These are phyloP conservation scores for Epinotia bilunana DNA, from an alignment of 2,888 invertebrate species.

Conservation along the genomic window DNA sequence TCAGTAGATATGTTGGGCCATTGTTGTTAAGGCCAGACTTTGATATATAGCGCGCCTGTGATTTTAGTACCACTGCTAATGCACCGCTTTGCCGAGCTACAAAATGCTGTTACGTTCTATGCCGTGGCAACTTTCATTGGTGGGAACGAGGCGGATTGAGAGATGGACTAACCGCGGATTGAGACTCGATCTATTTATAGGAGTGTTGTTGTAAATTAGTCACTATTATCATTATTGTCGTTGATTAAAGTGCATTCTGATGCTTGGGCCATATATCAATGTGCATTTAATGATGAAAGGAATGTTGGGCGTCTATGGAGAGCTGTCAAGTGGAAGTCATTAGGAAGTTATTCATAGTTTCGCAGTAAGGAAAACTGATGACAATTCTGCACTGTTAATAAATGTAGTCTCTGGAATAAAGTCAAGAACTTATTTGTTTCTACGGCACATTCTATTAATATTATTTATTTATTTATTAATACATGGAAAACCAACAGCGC, in stretches of 20 bases:
- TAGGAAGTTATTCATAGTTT: constrained; percentile 21
- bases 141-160: constrained; percentile 19
- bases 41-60: constrained; percentile 34
- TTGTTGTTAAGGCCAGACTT: constrained; percentile 40
- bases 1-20: constrained; percentile 31
- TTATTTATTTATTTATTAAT: too few species aligned
- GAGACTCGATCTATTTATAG: constrained; percentile 9
- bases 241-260: constrained; percentile 29
- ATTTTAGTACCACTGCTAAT: constrained; percentile 33
- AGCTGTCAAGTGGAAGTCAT: constrained; percentile 9
- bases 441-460: neutral
- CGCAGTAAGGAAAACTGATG: neutral
- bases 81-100: constrained; percentile 13
- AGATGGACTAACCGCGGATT: neutral
- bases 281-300: constrained; percentile 25
- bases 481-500: too few species aligned
- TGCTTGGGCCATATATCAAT: constrained; percentile 15
- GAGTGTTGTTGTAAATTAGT: constrained; percentile 22
- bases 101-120: constrained; percentile 25
- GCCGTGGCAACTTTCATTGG: constrained; percentile 1
- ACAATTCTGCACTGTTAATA: constrained; percentile 5
- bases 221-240: constrained; percentile 22
- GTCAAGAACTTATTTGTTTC: neutral
- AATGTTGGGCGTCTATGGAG: constrained; percentile 9
- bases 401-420: neutral